A percentile compares a stretch with the other conserved stretches of the same genome.
These are phyloP conservation scores for human (Homo sapiens) DNA, from an alignment of 2,113 vertebrate species.

Conservation along the genomic window GRCh38 chr5:2517501-2518000, in stretches of 20 bases:
- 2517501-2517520: rapidly evolving
- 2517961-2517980: background rate
- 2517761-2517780: rapidly evolving
- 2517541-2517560: rapidly evolving
- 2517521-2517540: no score
- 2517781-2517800: rapidly evolving
- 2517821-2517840: background rate
- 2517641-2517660: rapidly evolving
- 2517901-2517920: background rate
- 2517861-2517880: no score
- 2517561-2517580: background rate
- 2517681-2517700: background rate
- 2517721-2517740: rapidly evolving
- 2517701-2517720: no score
- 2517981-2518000: no score
- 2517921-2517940: rapidly evolving
- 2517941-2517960: rapidly evolving
- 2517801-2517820: rapidly evolving
- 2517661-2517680: rapidly evolving
- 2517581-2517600: rapidly evolving
- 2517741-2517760: rapidly evolving
- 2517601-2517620: rapidly evolving
- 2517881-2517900: background rate
- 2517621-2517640: rapidly evolving
- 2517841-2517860: no score